phyloP scores from a whole-genome alignment of 2,888 invertebrate species.

The Lasioglossum pauxillum region DNA sequence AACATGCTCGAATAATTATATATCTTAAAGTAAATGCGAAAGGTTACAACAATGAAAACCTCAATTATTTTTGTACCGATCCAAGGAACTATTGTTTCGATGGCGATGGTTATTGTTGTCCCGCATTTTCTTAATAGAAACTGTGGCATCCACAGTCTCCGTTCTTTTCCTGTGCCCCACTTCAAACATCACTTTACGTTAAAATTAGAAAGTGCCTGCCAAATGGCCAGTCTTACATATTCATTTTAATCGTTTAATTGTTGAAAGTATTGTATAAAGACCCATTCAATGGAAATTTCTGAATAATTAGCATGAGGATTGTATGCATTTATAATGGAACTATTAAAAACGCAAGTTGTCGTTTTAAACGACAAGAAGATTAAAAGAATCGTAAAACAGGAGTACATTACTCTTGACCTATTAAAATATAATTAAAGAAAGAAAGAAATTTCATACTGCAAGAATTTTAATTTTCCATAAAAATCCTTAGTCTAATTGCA shows the following conservation, averaged over 20 bases:
- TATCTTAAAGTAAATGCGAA: too few relatives aligned
- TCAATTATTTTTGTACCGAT: too few relatives aligned
- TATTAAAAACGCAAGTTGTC: background rate
- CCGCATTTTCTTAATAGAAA: too few relatives aligned
- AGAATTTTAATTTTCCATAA: background rate
- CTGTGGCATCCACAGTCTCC: too few relatives aligned
- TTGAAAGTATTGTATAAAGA: background rate
- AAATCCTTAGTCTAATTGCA: background rate
- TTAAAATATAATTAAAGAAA: background rate
- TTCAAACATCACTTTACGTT: background rate
- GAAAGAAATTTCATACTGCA: background rate
- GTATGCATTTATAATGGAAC: background rate
- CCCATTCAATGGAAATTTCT: background rate
- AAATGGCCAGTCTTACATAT: background rate
- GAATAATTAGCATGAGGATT: background rate
- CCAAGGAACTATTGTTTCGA: too few relatives aligned
- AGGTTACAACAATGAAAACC: too few relatives aligned
- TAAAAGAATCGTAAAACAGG: background rate
- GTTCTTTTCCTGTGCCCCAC: too few relatives aligned
- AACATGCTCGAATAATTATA: too few relatives aligned
- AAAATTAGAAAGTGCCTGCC: background rate
- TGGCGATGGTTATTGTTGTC: too few relatives aligned
- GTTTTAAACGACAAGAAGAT: background rate
- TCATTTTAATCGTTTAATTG: background rate
- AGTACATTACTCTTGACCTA: background rate